Base-by-base conservation (phyloP, 2,113 vertebrate genomes). In the Saguinus midas region DNA sequence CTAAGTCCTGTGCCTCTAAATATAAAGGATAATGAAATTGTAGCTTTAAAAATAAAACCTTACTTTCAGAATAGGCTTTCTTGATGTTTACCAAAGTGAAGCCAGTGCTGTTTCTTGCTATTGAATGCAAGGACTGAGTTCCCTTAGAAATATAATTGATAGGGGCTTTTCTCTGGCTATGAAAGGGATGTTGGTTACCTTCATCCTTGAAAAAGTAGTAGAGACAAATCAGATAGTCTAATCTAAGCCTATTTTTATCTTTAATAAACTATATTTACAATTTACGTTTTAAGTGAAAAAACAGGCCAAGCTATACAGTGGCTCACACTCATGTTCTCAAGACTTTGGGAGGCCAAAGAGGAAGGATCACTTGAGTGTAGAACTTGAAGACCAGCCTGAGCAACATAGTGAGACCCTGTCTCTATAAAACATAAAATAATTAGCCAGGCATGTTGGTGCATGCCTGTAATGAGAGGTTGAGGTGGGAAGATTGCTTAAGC, bases 21-120 rank as follows among this genome's bases (percentile, higher is more conserved):
- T 83, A 25, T 55, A 75, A 93, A 79, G 66, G 18, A 32, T 81
- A 37, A 83, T 66, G 23, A 88, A 91, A 87, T 14, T 13, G 27
- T 88, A 66, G 21, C 72, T 66, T 95, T 11, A 91, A 93, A 96
- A 86, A 55, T 82, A 83, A 52, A 25, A 40, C 35, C 93, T 45
- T 1, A 25, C 4, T 21, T 82, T 86, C 75, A 84, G 37, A 93
- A 76, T 45, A 81, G 27, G 16, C 40, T 85, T 66, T 20, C 37
- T 97, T 95, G 35, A 25, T 89, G 35, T 86, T 87, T 87, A 40
- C 11, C 48, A 70, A 88, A 94, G 66, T 57, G 4, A 85, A 64
- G 21, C 66, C 1, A 48, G 3, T 86, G 37, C 5, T 10, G 3
- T 78, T 32, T n/a, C 55, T 92, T 92, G 14, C 13, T 72, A 0